Percentiles rank a stretch among this genome's conserved stretches.
Evolutionary conservation across 1,140 invertebrate genomes (phyloP).

Genomic region (Gryon sp.): DNA sequence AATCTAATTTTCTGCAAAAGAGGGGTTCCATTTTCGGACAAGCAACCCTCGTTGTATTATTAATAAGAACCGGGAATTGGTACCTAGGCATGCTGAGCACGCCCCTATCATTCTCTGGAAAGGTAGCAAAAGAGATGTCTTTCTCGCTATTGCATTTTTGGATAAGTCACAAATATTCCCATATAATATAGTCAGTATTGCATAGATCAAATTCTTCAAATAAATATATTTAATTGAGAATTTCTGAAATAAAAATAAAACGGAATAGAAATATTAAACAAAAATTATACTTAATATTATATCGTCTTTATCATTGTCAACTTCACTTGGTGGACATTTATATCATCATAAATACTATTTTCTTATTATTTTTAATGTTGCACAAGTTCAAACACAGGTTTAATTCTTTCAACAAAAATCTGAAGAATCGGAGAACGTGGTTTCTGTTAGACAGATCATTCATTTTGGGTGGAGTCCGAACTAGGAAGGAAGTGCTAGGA

Average conservation of each 20-base stretch:
- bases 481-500: slow-evolving; percentile 75
- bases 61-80: slow-evolving; percentile 76
- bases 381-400: too few relatives aligned
- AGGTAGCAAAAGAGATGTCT: slow-evolving; percentile 52
- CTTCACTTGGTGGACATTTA: too few relatives aligned
- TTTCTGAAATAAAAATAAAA: too few relatives aligned
- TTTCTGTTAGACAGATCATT: slow-evolving; percentile 65
- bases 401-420: slow-evolving; percentile 38
- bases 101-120: slow-evolving; percentile 65
- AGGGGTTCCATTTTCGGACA: slow-evolving; percentile 66
- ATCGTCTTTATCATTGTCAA: too few relatives aligned
- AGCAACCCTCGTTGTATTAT: slow-evolving; percentile 75
- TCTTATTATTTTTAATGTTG: too few relatives aligned
- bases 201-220: slow-evolving; percentile 42
- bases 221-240: slow-evolving; percentile 1
- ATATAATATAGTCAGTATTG: slow-evolving; percentile 53
- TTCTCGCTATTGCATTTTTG: slow-evolving; percentile 64
- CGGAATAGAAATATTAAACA: too few relatives aligned
- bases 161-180: slow-evolving; percentile 67
- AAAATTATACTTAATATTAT: too few relatives aligned
- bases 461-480: slow-evolving; percentile 65
- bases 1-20: slow-evolving; percentile 74
- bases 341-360: too few relatives aligned
- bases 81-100: slow-evolving; percentile 75
- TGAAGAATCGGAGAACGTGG: slow-evolving; percentile 35